Conservation (phyloP, 2,797 vertebrate species). For the Rhabdophis nuchalis region DNA sequence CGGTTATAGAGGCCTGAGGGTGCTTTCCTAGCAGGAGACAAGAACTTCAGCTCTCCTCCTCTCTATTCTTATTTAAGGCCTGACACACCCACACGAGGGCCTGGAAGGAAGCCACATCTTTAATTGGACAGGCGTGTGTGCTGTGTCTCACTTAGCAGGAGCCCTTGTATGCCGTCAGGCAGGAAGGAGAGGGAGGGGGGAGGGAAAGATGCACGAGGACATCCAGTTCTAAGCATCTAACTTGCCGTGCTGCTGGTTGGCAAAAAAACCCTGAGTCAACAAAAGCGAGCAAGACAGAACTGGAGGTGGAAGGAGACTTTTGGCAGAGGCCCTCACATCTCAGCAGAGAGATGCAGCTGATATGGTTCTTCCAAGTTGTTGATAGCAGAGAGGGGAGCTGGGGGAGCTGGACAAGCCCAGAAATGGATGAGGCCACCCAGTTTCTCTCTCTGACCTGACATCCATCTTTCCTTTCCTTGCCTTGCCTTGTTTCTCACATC, state of each 20-base stretch:
- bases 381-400: neutral
- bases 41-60: neutral
- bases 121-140: conserved; percentile 19
- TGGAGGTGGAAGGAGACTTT: neutral
- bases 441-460: neutral
- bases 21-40: neutral
- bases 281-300: neutral
- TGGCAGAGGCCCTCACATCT: neutral
- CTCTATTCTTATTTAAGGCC: neutral
- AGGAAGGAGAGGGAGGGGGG: neutral
- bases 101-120: conserved; percentile 17
- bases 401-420: neutral
- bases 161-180: rapidly evolving
- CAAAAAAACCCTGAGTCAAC: neutral
- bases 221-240: neutral
- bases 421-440: neutral
- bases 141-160: neutral
- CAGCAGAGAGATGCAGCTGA: neutral
- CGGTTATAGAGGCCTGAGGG: conserved; percentile 1
- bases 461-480: neutral
- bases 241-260: neutral
- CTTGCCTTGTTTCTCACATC: too few species aligned
- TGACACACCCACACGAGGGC: neutral
- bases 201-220: neutral
- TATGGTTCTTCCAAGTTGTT: neutral